Conservation (phyloP, 2,797 vertebrate species). For the Hippopotamyrus pictus region DNA sequence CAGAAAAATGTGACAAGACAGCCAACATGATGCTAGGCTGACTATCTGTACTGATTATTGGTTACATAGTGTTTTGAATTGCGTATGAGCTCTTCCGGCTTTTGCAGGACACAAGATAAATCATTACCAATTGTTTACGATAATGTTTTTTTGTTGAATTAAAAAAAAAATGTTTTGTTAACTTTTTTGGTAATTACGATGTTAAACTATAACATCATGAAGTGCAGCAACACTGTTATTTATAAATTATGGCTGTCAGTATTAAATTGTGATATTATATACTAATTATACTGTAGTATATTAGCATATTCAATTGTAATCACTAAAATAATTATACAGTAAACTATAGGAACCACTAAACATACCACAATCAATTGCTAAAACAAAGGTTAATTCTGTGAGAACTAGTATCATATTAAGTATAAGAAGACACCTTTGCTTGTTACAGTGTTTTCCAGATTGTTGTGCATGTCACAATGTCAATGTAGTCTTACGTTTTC, state of each 20-base stretch:
- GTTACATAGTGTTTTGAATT: background rate
- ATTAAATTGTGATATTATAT: background rate
- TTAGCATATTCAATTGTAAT: background rate
- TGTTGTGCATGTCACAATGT: background rate
- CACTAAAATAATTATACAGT: background rate
- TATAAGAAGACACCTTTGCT: background rate
- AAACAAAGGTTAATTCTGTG: background rate
- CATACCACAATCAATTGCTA: background rate
- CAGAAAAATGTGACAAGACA: background rate
- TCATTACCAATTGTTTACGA: background rate
- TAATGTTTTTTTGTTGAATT: background rate
- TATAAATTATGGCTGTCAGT: background rate
- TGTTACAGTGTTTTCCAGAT: background rate
- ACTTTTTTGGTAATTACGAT: background rate
- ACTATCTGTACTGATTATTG: background rate
- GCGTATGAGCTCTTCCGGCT: background rate
- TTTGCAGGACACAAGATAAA: background rate
- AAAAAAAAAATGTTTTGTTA: background rate
- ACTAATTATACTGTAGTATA: background rate
- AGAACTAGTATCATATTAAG: background rate
- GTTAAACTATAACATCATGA: background rate
- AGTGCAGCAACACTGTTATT: background rate
- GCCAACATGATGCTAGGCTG: background rate
- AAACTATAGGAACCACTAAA: background rate
- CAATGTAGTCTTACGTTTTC: background rate